Base-by-base conservation (phyloP, 30 jellyfish, hydroid and myxozoan genomes). In the Aurelia sp. region DNA sequence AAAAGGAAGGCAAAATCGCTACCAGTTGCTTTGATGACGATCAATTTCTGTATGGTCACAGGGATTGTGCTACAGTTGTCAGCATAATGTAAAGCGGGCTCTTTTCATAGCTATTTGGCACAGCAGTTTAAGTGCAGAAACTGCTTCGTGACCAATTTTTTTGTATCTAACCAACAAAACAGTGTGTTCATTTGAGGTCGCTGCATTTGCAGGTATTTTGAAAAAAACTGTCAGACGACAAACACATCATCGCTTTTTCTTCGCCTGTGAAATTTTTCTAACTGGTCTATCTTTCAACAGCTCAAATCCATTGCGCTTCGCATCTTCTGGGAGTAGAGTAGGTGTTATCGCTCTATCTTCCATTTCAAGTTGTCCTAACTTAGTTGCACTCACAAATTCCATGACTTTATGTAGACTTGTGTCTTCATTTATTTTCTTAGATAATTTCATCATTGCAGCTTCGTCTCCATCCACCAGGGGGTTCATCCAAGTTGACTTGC, bases 401-500 rank as follows among this genome's bases (percentile, higher is more conserved):
- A 87, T 67, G 6, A 87, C 96, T 50, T 71, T 76, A 3, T 58
- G 69, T 40, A 87, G 18, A 58, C 66, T 78, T 12, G 96, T 87
- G 27, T 72, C 53, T 31, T 87, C 90, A 67, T 76, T 76, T 53
- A 87, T 76, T 48, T 71, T 90, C 82, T 76, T 75, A 41, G 91
- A 71, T 37, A 82, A 67, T 63, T 71, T 74, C 11, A 79, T 65
- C 74, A 79, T 87, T 3, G 92, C 81, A 71, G 93, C 96, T 18
- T 92, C 96, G 44, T 92, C 98, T 10, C 89, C 95, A 59, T 62
- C 97, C 3, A 87, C 93, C 50, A 92, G 44, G 13, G 98, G 98
- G 71, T 85, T 78, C 85, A 92, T 77, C 98, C 98, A 92, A 15
- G 98, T 92, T 20, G 98, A 92, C 61, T 92, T 86, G 41, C 98